Conservation (phyloP, 2,888 invertebrate species). For the Brachyptera risi region DNA sequence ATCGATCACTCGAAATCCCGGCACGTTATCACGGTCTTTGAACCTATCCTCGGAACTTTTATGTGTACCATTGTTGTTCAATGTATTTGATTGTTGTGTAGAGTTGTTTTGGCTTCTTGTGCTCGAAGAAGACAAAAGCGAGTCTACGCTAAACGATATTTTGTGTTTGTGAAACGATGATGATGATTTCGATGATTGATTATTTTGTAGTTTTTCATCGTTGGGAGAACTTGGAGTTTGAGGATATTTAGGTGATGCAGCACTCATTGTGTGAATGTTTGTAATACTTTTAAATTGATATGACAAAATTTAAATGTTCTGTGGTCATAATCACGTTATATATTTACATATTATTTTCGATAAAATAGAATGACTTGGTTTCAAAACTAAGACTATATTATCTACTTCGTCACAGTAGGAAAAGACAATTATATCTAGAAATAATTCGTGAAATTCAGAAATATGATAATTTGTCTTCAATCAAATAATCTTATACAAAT, state of each 20-base stretch:
- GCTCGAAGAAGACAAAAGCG: conserved; percentile 49
- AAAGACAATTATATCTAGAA: too few species aligned
- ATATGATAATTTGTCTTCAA: too few species aligned
- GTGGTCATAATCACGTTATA: too few species aligned
- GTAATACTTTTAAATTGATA: not conserved
- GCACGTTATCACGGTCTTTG: not conserved
- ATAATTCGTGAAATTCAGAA: too few species aligned
- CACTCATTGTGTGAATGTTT: not conserved
- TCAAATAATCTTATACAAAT: too few species aligned
- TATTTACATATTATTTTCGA: not conserved
- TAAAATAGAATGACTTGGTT: too few species aligned
- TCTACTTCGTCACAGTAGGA: too few species aligned
- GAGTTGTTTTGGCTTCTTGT: not conserved
- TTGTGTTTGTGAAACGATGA: conserved; percentile 54
- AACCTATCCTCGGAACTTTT: not conserved
- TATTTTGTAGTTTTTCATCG: conserved; percentile 35
- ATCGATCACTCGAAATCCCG: not conserved
- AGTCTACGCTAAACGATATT: conserved; percentile 71
- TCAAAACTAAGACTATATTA: too few species aligned
- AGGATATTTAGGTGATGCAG: not conserved
- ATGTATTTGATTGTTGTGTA: too few species aligned
- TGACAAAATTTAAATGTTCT: too few species aligned
- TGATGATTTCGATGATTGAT: conserved; percentile 41
- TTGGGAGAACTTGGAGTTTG: conserved; percentile 1
- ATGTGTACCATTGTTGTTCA: conserved; percentile 10